phyloP scores from a whole-genome alignment of 2,797 vertebrate species.

The Tamandua tetradactyla region DNA sequence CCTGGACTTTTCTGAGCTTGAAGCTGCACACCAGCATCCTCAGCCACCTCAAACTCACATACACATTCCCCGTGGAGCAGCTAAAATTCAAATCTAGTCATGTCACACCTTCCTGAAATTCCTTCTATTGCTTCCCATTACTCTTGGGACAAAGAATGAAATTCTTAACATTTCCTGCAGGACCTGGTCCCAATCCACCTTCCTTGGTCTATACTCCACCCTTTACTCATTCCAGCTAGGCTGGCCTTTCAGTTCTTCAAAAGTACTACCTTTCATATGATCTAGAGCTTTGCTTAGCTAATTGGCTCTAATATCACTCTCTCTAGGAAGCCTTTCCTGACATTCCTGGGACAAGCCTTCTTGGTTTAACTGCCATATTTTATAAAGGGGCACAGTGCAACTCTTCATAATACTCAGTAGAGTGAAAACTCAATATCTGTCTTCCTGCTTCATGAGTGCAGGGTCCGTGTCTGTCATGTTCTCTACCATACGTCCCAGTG shows the following conservation, averaged over 20 bases:
- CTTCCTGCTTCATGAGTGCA: background rate
- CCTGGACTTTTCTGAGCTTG: background rate
- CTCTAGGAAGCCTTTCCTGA: background rate
- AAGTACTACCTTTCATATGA: too few relatives aligned
- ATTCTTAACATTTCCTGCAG: background rate
- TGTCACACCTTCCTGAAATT: background rate
- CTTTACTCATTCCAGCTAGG: background rate
- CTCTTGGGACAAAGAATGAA: too few relatives aligned
- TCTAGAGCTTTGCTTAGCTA: too few relatives aligned
- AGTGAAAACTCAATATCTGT: background rate
- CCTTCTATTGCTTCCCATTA: too few relatives aligned
- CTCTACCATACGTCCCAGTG: background rate
- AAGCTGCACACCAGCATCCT: background rate
- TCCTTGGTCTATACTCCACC: background rate
- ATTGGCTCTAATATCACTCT: background rate
- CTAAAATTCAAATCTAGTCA: background rate
- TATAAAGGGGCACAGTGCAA: too few relatives aligned
- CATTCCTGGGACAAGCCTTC: background rate
- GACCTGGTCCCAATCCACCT: background rate
- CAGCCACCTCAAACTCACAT: background rate
- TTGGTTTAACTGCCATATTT: background rate
- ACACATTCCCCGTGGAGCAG: background rate
- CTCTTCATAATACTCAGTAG: background rate
- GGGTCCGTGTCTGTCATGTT: background rate
- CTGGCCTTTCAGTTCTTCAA: too few relatives aligned